Evolutionary conservation across 2,797 vertebrate species (phyloP).

Genomic region (Bucorvus abyssinicus): DNA sequence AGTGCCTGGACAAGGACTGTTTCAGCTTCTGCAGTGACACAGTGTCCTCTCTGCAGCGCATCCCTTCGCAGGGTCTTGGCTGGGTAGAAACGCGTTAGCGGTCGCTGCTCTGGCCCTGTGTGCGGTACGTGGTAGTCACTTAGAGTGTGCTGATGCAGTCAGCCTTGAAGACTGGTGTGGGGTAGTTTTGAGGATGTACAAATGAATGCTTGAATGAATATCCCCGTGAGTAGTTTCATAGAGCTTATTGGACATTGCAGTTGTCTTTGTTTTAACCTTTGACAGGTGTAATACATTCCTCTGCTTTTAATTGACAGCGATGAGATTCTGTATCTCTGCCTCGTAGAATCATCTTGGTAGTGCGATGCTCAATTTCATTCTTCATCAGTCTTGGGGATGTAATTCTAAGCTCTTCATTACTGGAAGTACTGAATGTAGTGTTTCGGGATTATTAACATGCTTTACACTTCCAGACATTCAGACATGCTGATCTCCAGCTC

Average conservation of each 20-base stretch:
- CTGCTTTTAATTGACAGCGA: constrained; percentile 53
- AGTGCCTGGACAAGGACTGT: constrained; percentile 39
- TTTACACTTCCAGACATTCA: not conserved
- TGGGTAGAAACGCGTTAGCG: constrained; percentile 14
- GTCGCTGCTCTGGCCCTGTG: constrained; percentile 27
- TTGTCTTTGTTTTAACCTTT: constrained; percentile 34
- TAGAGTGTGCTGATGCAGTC: constrained; percentile 23
- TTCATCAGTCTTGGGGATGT: constrained; percentile 58
- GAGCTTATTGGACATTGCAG: constrained; percentile 45
- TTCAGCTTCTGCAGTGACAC: constrained; percentile 5
- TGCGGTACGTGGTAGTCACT: not conserved
- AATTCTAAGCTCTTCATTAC: constrained; percentile 47
- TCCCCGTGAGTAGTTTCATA: constrained; percentile 42
- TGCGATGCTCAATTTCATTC: constrained; percentile 28
- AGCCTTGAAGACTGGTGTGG: constrained; percentile 35
- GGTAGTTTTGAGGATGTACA: constrained; percentile 41
- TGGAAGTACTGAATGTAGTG: not conserved
- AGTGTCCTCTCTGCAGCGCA: constrained; percentile 42
- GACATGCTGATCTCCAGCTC: constrained; percentile 34
- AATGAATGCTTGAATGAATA: constrained; percentile 42
- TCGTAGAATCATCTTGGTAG: constrained; percentile 60
- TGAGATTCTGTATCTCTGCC: constrained; percentile 55
- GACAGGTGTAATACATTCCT: constrained; percentile 45
- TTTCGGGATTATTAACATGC: constrained; percentile 21
- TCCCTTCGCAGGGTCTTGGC: constrained; percentile 55